These are phyloP conservation scores for Eremobia ochroleuca DNA, from an alignment of 2,888 invertebrate species.

Conservation along the genomic window DNA sequence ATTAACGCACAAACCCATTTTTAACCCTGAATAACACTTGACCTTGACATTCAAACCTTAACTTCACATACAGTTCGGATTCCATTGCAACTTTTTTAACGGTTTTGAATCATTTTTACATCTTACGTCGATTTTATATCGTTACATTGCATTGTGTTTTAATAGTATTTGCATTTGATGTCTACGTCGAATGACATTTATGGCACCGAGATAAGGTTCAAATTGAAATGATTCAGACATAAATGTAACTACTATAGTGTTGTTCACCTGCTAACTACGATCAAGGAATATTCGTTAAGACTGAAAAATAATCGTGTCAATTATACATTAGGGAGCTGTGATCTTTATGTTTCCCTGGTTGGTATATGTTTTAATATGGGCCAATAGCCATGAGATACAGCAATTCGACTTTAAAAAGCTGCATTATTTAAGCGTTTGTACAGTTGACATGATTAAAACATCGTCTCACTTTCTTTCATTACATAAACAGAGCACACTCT, in stretches of 20 bases:
- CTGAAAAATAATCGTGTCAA: constrained; percentile 47
- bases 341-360: background rate
- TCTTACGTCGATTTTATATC: background rate
- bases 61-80: background rate
- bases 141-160: background rate
- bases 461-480: constrained; percentile 18
- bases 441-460: constrained; percentile 41
- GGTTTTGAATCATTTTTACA: background rate
- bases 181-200: constrained; percentile 10
- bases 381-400: background rate
- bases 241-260: constrained; percentile 10
- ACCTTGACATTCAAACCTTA: constrained; percentile 13
- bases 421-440: constrained; percentile 16
- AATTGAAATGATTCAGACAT: constrained; percentile 37
- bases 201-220: constrained; percentile 44
- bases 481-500: constrained; percentile 49
- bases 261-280: constrained; percentile 5
- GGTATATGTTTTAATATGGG: background rate
- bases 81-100: constrained; percentile 8
- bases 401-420: background rate
- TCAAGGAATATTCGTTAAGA: constrained; percentile 44
- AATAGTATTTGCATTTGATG: constrained; percentile 12
- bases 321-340: constrained; percentile 17
- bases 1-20: constrained; percentile 45
- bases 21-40: constrained; percentile 36